A percentile compares a stretch with the other conserved stretches of the same genome.
These are phyloP conservation scores for Xenopus laevis DNA, from an alignment of 2,113 vertebrate genomes.

Conservation along the genomic window DNA sequence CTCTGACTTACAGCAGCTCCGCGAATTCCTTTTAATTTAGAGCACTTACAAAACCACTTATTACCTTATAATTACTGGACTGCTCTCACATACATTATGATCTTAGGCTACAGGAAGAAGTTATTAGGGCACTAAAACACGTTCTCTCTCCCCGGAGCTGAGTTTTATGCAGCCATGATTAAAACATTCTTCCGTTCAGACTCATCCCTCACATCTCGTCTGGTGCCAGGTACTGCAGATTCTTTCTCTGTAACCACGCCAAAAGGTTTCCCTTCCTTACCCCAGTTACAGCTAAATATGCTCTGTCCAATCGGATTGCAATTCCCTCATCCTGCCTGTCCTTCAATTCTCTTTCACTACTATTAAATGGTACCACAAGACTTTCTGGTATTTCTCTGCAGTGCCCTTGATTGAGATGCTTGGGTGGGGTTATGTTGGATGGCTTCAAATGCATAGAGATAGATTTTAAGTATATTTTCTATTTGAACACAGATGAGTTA, in stretches of 20 bases:
- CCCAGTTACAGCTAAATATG: not conserved
- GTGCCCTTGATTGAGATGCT: not conserved
- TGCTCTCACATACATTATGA: slow-evolving; percentile 65
- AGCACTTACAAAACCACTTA: slow-evolving; percentile 71
- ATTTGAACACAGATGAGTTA: not conserved
- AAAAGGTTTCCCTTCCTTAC: slow-evolving; percentile 4
- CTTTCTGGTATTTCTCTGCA: slow-evolving; percentile 1
- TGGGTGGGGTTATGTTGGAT: not conserved
- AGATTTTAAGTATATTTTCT: not conserved
- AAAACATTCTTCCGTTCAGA: slow-evolving; percentile 47
- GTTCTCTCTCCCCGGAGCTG: slow-evolving; percentile 50
- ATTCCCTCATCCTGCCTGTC: not conserved
- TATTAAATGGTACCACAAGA: not conserved
- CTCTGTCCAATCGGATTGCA: not conserved
- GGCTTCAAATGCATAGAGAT: not conserved
- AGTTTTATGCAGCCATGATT: slow-evolving; percentile 57
- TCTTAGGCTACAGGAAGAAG: slow-evolving; percentile 62
- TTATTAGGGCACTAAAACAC: slow-evolving; percentile 71
- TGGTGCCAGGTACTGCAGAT: slow-evolving; percentile 22
- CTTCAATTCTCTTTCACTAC: not conserved
- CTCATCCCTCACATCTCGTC: slow-evolving; percentile 24
- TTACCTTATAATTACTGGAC: slow-evolving; percentile 73
- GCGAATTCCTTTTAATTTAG: slow-evolving; percentile 75
- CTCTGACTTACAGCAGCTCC: slow-evolving; percentile 69
- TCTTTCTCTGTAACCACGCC: slow-evolving; percentile 16